Conservation (phyloP, 2,797 vertebrate genomes). For the Peromyscus nudipes region DNA sequence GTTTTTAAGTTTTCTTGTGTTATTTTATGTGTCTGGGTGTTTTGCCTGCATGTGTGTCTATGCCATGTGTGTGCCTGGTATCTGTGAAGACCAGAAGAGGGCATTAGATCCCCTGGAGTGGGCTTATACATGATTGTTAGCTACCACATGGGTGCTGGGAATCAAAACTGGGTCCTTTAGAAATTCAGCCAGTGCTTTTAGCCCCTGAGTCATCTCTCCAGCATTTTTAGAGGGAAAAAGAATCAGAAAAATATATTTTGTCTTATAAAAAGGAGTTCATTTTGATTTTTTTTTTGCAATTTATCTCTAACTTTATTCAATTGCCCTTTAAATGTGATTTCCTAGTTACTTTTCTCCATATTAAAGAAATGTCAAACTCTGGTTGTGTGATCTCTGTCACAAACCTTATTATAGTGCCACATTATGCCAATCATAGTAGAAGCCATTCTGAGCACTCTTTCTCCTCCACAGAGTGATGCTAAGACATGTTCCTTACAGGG, state of each 20-base stretch:
- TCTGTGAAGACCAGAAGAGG: background rate
- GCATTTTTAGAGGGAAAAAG: background rate
- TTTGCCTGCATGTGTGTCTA: background rate
- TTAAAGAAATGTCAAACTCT: background rate
- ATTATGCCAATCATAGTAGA: background rate
- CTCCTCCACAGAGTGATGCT: background rate
- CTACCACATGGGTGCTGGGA: background rate
- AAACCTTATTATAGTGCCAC: background rate
- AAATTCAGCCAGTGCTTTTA: background rate
- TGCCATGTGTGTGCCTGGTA: background rate
- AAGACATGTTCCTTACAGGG: background rate
- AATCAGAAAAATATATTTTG: background rate
- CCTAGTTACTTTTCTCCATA: slow-evolving; percentile 10
- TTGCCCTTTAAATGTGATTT: slow-evolving; percentile 38
- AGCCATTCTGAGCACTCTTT: background rate
- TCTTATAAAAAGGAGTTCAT: slow-evolving; percentile 17
- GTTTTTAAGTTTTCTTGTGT: background rate
- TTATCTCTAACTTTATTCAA: background rate
- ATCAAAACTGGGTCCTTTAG: background rate
- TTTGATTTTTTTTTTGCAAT: background rate
- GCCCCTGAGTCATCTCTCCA: background rate
- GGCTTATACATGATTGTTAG: background rate
- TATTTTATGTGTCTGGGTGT: background rate
- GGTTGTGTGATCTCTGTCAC: background rate
- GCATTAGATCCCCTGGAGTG: background rate